Evolutionary conservation across 2,888 invertebrate genomes (phyloP), one percentile per base, ranked within the genome.

Genomic region (Antheraea assamensis): DNA sequence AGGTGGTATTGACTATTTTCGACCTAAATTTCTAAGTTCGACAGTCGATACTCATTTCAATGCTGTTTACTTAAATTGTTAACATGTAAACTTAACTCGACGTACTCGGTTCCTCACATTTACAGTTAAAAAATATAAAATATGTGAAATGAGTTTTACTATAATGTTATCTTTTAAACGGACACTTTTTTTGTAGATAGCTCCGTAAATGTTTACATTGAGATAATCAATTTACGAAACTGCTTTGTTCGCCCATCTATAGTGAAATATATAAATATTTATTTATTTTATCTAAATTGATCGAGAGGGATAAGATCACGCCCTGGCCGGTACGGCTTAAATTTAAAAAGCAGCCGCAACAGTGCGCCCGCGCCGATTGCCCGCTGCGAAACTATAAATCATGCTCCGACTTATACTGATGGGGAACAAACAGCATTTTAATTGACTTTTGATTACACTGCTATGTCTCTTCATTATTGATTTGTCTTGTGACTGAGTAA

Each of bases 361-460:
- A 90, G 88, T 87, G 90, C 90, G 87, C 90, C 77, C 83, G 88
- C 89, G 87, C 85, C 85, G 87, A 81, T 81, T 83, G 88, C 94
- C 93, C 85, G 93, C 94, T 93, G 93, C 90, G 94, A 93, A 90
- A 91, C 92, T 92, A 94, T 94, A 93, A 93, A 94, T 94, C 94
- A 94, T 94, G 88, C 82, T 85, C 83, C 78, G 84, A 81, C 74
- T 83, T 77, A 72, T 76, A 73, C 84, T 83, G 83, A 83, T 88
- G 88, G 92, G 91, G 90, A 92, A 92, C 91, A 92, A 93, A 93
- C 90, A 92, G 88, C 87, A 85, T 87, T 93, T 90, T 94, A 93
- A 94, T 94, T 93, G 92, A 92, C 91, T 94, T 92, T 91, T 90
- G 90, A 92, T 92, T 91, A 89, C 85, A 87, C 84, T 84, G 76